Evolutionary conservation across 2,113 vertebrate species (phyloP), one percentile per base, ranked within the genome.

Genomic region (Cottus gobio): DNA sequence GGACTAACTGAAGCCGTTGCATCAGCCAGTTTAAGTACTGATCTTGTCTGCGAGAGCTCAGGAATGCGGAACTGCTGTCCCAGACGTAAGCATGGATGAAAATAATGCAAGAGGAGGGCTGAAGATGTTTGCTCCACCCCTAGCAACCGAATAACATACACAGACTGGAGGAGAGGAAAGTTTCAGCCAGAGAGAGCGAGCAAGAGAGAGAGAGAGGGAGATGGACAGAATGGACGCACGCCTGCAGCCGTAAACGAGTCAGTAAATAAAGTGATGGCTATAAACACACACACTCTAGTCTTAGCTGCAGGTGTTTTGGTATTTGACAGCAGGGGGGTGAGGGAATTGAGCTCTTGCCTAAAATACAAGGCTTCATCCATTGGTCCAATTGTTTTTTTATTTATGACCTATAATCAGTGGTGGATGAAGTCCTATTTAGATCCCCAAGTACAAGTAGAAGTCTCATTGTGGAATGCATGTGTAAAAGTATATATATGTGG

Each of bases 41-140:
- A 93, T 91, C 94, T 89, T 84, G 86, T 91, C 94, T 91, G 95
- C 87, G 93, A 94, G 94, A 91, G 95, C 95, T 93, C 91, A 85
- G 96, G 97, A 97, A 97, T 96, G 97, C 97, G 97, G 97, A 97
- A 96, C 94, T 95, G 93, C 89, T 88, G 92, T 89, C 91, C 91
- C 91, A 94, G 94, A 97, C 96, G 96, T 96, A 93, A 96, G 94
- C 95, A 90, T 74, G 83, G 87, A 89, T 91, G 93, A 91, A 91
- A 90, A 90, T 89, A 88, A 86, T 85, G 80, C 31, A 66, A 88
- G 85, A 85, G 84, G 74, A 81, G 77, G 83, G 75, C 84, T 15
- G 66, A 12, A 72, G 50, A 81, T 70, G 83, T 79, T 87, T 30
- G 90, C 93, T 86, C 91, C 94, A 58, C 95, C 94, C 95, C 81